phyloP scores from a whole-genome alignment of 2,888 invertebrate species.

The Pelosia muscerda region DNA sequence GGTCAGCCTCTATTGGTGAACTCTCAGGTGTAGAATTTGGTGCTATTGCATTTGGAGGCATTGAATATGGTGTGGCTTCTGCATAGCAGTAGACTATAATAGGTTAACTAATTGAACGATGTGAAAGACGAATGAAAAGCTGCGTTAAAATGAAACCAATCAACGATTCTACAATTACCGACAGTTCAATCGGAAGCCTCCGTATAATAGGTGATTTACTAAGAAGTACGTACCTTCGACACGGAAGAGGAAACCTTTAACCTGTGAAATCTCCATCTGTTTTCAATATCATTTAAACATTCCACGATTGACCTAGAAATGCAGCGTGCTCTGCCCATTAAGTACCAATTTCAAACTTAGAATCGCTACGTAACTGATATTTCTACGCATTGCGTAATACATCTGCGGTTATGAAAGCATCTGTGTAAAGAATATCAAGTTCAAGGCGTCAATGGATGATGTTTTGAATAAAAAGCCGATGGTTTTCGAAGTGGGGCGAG shows the following conservation, averaged over 20 bases:
- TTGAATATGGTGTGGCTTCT: too few relatives aligned
- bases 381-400: conserved; percentile 53
- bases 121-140: background rate
- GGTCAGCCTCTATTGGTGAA: too few relatives aligned
- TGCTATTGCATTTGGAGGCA: too few relatives aligned
- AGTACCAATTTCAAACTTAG: conserved; percentile 38
- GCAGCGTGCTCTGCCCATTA: conserved; percentile 49
- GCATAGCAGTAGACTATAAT: background rate
- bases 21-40: too few relatives aligned
- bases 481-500: conserved; percentile 54
- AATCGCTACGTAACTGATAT: conserved; percentile 29
- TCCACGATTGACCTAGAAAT: conserved; percentile 51
- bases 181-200: background rate
- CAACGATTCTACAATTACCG: background rate
- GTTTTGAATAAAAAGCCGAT: conserved; percentile 62
- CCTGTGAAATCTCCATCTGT: conserved; percentile 31
- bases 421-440: conserved; percentile 60
- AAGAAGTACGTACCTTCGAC: conserved; percentile 14
- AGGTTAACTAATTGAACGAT: background rate
- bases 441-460: conserved; percentile 72
- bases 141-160: conserved; percentile 2
- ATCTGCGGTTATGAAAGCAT: conserved; percentile 53
- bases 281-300: conserved; percentile 54
- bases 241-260: conserved; percentile 48
- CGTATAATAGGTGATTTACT: background rate